A percentile compares a stretch with the other conserved stretches of the same genome.
These are phyloP conservation scores for Lepidotrigona ventralis DNA, from an alignment of 1,140 invertebrate genomes.

Conservation along the genomic window DNA sequence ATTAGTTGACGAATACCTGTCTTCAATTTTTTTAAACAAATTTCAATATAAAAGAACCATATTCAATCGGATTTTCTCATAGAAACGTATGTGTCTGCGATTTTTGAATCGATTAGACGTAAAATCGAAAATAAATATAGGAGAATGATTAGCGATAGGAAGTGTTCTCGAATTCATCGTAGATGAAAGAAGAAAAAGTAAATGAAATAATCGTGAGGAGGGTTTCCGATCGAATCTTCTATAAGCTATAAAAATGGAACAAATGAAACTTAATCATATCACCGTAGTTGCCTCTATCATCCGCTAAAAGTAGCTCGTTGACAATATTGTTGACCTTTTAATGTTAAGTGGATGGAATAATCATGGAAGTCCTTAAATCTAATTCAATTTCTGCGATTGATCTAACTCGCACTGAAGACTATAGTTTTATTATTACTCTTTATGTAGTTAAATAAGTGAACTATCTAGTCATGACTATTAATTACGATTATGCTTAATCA, in stretches of 20 bases:
- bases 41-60: not conserved
- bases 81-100: not conserved
- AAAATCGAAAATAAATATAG: not conserved
- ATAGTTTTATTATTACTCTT: constrained; percentile 28
- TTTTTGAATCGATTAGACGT: not conserved
- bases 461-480: not conserved
- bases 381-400: not conserved
- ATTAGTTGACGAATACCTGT: not conserved
- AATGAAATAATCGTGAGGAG: not conserved
- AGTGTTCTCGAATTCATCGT: not conserved
- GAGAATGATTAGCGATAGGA: not conserved
- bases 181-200: not conserved
- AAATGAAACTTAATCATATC: constrained; percentile 68
- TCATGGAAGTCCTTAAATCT: not conserved
- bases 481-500: not conserved
- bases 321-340: constrained; percentile 54
- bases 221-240: constrained; percentile 21
- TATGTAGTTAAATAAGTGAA: constrained; percentile 12
- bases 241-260: constrained; percentile 37
- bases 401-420: constrained; percentile 12
- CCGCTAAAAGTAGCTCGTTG: constrained; percentile 63
- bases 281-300: constrained; percentile 73
- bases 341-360: constrained; percentile 19
- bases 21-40: not conserved
- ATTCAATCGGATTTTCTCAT: not conserved